phyloP scores from a whole-genome alignment of 2,888 invertebrate genomes.

The Trissolcus japonicus region DNA sequence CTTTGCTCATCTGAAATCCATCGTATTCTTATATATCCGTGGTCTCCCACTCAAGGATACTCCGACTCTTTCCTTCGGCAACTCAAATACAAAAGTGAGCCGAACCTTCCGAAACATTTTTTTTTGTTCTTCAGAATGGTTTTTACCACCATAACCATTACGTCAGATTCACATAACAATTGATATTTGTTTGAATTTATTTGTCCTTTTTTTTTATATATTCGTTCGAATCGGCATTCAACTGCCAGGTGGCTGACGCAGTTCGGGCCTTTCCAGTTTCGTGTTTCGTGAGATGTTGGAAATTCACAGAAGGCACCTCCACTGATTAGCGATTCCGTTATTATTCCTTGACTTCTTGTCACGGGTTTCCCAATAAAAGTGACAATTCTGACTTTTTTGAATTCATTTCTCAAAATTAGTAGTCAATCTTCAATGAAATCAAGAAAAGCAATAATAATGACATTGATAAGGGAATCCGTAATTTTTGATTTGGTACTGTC shows the following conservation, averaged over 20 bases:
- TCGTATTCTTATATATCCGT: slow-evolving; percentile 50
- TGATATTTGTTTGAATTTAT: slow-evolving; percentile 6
- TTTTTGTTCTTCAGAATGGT: neutral
- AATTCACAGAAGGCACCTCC: slow-evolving; percentile 32
- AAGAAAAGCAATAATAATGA: too few relatives aligned
- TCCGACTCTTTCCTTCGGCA: slow-evolving; percentile 18
- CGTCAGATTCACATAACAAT: neutral
- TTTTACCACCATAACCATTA: neutral
- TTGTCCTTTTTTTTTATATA: neutral
- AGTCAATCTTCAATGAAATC: too few relatives aligned
- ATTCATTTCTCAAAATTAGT: too few relatives aligned
- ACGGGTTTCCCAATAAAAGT: neutral
- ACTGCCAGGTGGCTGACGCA: slow-evolving; percentile 31
- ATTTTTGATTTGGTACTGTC: too few relatives aligned
- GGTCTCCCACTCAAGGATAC: slow-evolving; percentile 38
- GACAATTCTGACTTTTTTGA: too few relatives aligned
- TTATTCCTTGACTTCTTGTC: neutral
- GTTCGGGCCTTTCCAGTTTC: slow-evolving; percentile 50
- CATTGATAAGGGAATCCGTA: too few relatives aligned
- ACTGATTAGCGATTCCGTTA: slow-evolving; percentile 10
- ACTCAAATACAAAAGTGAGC: neutral
- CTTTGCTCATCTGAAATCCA: slow-evolving; percentile 52
- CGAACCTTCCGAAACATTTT: neutral
- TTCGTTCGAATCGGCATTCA: slow-evolving; percentile 20
- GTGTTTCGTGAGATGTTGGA: slow-evolving; percentile 17